Evolutionary conservation across 2,888 invertebrate genomes (phyloP), one percentile per base, ranked within the genome.

Genomic region (Syrphus vitripennis): DNA sequence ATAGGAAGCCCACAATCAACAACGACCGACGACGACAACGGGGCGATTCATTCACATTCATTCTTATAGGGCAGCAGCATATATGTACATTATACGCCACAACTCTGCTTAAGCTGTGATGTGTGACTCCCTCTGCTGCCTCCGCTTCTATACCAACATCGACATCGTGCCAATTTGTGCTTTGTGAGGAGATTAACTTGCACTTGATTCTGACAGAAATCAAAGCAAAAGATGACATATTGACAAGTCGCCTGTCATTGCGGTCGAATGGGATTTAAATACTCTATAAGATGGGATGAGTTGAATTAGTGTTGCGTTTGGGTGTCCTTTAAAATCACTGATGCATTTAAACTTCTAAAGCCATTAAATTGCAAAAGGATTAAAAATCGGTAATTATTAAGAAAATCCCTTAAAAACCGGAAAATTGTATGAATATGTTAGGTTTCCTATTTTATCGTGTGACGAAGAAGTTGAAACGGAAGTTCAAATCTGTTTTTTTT

Each of bases 191-290:
- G 83, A 78, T 78, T 83, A 83, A 83, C 83, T 78, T 61, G 78
- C 83, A 78, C 83, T 83, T 83, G 83, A 83, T 78, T 78, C 78
- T 78, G 83, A 78, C 83, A 83, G 83, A 83, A 83, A 83, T 78
- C 83, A 78, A 78, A 78, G 83, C 83, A 78, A 78, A 83, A 83
- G 78, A 83, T 83, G 83, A 83, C 83, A 83, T 78, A 83, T 83
- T 83, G 83, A 83, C 83, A 83, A 83, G 83, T 78, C 48, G 78
- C 53, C 55, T 83, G 77, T 83, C 83, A 83, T 53, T 83, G 82
- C 71, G 72, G 67, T 82, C 57, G 57, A 50, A 45, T 75, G 74
- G 74, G 40, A 26, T 72, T 14, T 67, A 12, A 14, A 4, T n/a
- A n/a, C n/a, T 16, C 5, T 7, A 40, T 42, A 42, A 42, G 42